Evolutionary conservation across 2,113 vertebrate genomes (phyloP), one percentile per base, ranked within the genome.

Genomic region (Camelus dromedarius): DNA sequence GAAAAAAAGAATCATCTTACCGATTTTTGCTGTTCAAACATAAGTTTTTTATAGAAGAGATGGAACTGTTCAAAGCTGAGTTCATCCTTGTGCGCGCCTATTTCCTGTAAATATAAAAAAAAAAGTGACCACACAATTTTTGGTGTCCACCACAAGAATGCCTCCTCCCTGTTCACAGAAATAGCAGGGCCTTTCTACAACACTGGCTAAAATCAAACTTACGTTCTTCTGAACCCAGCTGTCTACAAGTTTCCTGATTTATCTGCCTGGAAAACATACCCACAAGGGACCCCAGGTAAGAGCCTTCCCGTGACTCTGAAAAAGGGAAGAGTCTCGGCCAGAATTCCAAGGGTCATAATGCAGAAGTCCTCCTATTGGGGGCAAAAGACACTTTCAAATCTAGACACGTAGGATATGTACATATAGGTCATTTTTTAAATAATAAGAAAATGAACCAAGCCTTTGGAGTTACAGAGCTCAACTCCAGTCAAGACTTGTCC

Each of bases 1-100:
- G 50, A 32, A 54, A n/a, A n/a, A n/a, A 60, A 8, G 19, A n/a
- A 97, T 18, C 48, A 54, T 42, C 98, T 99, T 98, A 99, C 99
- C 96, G 96, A 98, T 92, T 99, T 99, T 96, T 99, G 99, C 87
- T 99, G 99, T 56, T 99, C 99, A 98, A 99, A 99, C 99, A 99
- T 99, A 22, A 99, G 98, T 72, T 99, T 99, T 97, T 99, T 99
- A 98, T 99, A 99, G 98, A 99, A 99, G 97, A 99, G 99, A 97
- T 99, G 99, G 98, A 99, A 99, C 97, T 99, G 99, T 97, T 99
- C 99, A 97, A 99, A 99, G 97, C 99, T 99, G 97, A 99, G 98
- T 10, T 99, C 98, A 42, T 99, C 99, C 97, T 99, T 99, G 89
- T 99, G 99, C 13, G 98, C 99, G 6, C 99, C 99, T 72, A 99